phyloP scores from a whole-genome alignment of 2,797 vertebrate species.

The Parauchenoglanis ngamensis region DNA sequence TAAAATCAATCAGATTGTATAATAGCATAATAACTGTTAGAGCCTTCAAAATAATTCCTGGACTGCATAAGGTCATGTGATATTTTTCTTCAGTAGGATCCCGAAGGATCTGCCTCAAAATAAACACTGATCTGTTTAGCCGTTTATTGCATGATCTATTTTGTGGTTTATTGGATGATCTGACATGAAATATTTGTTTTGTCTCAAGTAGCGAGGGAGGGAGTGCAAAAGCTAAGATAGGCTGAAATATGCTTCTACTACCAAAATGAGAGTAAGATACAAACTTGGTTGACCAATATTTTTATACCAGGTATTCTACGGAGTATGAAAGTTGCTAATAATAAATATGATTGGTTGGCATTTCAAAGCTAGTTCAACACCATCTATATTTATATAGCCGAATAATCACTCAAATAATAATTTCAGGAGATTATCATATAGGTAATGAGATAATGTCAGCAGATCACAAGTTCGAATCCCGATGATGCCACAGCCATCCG shows the following conservation, averaged over 20 bases:
- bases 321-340: not conserved
- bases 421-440: not conserved
- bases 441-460: too few species aligned
- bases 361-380: not conserved
- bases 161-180: conserved; percentile 32
- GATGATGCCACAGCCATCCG: not conserved
- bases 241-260: conserved; percentile 5
- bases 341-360: not conserved
- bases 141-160: conserved; percentile 35
- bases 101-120: conserved; percentile 13
- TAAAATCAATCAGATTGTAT: conserved; percentile 10
- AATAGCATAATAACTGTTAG: not conserved
- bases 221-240: not conserved
- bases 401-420: not conserved
- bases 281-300: not conserved
- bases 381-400: not conserved
- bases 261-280: not conserved
- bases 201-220: conserved; percentile 6
- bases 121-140: conserved; percentile 27
- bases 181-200: conserved; percentile 36
- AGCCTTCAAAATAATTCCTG: conserved; percentile 15
- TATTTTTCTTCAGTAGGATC: conserved; percentile 6
- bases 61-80: conserved; percentile 2
- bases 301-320: not conserved
- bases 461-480: not conserved